Base-by-base conservation (phyloP, 1,140 invertebrate species). In the Drosophila pruinosa region DNA sequence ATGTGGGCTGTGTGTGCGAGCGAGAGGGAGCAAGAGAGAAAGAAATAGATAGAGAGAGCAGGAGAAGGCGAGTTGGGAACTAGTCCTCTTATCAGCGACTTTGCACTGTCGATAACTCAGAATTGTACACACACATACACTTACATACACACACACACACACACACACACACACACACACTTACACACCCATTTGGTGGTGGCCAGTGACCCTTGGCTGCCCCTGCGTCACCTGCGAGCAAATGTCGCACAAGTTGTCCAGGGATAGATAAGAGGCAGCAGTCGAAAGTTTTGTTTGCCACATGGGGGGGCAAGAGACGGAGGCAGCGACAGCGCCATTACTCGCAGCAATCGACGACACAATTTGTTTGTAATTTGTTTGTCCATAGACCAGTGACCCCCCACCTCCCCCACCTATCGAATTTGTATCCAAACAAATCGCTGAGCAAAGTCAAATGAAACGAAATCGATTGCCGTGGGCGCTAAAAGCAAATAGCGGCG, bases 311-410 rank as follows among this genome's bases (percentile, higher is more conserved):
- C 24, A 31, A 4, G 34, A 0, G 3, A 2, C 7, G 10, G 26
- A 22, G 21, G 17, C 22, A 21, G 47, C 15, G 8, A 19, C 24
- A 28, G 26, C 22, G 24, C 45, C 21, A 12, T 24, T 14, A 31
- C 22, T 22, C 38, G 59, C 24, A 34, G 45, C 56, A 62, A 62
- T 69, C 57, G 24, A 61, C 77, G 59, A 71, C 53, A 78, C 81
- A 81, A 88, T 86, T 86, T 86, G 82, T 86, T 81, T 86, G 82
- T 88, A 86, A 88, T 86, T 88, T 86, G 81, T 88, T 86, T 85
- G 81, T 63, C 59, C 68, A 31, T 65, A 50, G 62, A 64, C 67
- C 59, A 54, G 31, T 52, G 54, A 57, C 53, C 10, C 41, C 4
- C 38, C 0, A n/a, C n/a, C 28, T 7, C 41, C 8, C 15, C 10